Evolutionary conservation across 2,888 invertebrate species (phyloP), one percentile per base, ranked within the genome.

Genomic region (Lapara coniferarum): DNA sequence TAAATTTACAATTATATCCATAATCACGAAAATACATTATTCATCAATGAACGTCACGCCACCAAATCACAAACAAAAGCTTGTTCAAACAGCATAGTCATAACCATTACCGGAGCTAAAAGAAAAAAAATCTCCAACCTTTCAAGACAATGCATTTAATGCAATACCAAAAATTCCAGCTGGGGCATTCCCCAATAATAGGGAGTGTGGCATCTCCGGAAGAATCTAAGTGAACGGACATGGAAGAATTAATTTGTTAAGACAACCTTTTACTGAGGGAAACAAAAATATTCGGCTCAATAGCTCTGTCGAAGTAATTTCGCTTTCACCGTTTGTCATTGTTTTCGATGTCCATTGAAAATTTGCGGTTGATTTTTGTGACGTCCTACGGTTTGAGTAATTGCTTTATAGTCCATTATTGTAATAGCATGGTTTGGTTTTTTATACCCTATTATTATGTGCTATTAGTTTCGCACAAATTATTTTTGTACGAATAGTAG

Each of bases 131-230:
- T 88, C 89, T 85, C 84, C 82, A 84, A 86, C 85, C 85, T 83
- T 87, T 87, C 85, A 74, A 83, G 80, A 91, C 89, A 90, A 89
- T 88, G 86, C 88, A 86, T 82, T 89, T 90, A 90, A 91, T 91
- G 88, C 87, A 90, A 89, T 88, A 83, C 90, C 89, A 82, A 89
- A 90, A 90, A 91, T 89, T 89, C 89, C 89, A 87, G 84, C 81
- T 77, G 83, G 87, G 89, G 84, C 77, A 76, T 83, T 72, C 81
- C 82, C 75, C 73, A 82, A 82, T 83, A 80, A 79, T 81, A 81
- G 89, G 85, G 81, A 79, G 67, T 77, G 78, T 77, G 75, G 78
- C 75, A 80, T 73, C 76, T 74, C 78, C 78, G 85, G 83, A 86
- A 85, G 80, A 77, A 81, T 81, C 80, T 79, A 82, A 84, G 78